Base-by-base conservation (phyloP, 1,140 invertebrate genomes). In the Orussus abietinus region DNA sequence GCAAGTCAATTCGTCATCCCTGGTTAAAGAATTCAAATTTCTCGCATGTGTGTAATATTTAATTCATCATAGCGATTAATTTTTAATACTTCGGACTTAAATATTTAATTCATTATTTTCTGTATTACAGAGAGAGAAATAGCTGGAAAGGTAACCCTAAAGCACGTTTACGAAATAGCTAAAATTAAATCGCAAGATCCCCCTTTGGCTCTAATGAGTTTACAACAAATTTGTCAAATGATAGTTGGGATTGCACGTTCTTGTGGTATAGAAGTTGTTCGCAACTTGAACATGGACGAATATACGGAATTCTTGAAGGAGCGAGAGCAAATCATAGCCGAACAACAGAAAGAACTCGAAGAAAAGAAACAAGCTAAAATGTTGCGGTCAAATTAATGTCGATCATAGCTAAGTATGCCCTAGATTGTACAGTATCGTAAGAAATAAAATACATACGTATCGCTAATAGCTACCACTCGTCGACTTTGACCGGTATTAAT, bases 91-190 rank as follows among this genome's bases (percentile, higher is more conserved):
- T 18, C 18, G 34, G 22, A 21, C 17, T 25, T 32, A n/a, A n/a
- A n/a, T n/a, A n/a, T n/a, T n/a, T n/a, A n/a, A n/a, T n/a, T n/a
- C n/a, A n/a, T n/a, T n/a, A 45, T 35, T 47, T 38, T 10, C 32
- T 33, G 5, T 37, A 6, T 76, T 77, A 45, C 55, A 88, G 87
- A 75, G 9, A 74, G 76, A 50, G 92, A 98, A 75, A 72, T 85
- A 11, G 79, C 83, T 57, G 96, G 96, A 0, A 96, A 87, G 77
- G 80, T 99, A 34, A 93, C 93, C 2, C 59, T 95, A 0, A 98
- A 97, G 69, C 96, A 99, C 75, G 69, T 99, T 19, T 99, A 98
- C 75, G 96, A 99, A 82, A 99, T 99, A 61, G 96, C 96, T 0
- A 81, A 84, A 72, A 90, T 99, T 3, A 99, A 99, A 75, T 76